Conservation (phyloP, 2,797 vertebrate species). For the Fistularia tabacaria region DNA sequence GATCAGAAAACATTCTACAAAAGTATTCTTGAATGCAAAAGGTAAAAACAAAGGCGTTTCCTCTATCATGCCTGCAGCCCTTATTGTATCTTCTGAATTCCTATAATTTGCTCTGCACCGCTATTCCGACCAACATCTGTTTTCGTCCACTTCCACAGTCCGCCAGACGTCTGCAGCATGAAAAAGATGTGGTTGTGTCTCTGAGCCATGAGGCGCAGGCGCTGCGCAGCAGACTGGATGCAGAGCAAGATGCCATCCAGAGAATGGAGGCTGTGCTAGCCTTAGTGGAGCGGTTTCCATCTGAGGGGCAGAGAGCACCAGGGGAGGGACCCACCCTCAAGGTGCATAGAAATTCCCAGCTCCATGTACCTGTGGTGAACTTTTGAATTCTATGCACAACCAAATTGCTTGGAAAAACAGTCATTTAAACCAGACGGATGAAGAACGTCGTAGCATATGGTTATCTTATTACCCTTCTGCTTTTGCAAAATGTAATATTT, state of each 20-base stretch:
- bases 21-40: neutral
- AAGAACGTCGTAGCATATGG: neutral
- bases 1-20: no score
- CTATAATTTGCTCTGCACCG: neutral
- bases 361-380: neutral
- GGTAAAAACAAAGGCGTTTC: no score
- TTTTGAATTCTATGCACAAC: neutral
- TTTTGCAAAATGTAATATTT: neutral
- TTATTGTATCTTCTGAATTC: no score
- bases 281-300: constrained; percentile 88
- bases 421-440: no score
- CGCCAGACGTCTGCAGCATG: constrained; percentile 90
- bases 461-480: neutral
- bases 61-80: no score
- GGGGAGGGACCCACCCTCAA: constrained; percentile 81
- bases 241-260: constrained; percentile 80
- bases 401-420: no score
- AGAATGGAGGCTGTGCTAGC: constrained; percentile 87
- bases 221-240: constrained; percentile 77
- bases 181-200: constrained; percentile 91
- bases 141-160: constrained; percentile 62
- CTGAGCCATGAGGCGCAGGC: constrained; percentile 88
- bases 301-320: constrained; percentile 68
- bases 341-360: constrained; percentile 34
- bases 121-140: neutral